Evolutionary conservation across 2,113 vertebrate species (phyloP).

Genomic region (Jacana jacana): DNA sequence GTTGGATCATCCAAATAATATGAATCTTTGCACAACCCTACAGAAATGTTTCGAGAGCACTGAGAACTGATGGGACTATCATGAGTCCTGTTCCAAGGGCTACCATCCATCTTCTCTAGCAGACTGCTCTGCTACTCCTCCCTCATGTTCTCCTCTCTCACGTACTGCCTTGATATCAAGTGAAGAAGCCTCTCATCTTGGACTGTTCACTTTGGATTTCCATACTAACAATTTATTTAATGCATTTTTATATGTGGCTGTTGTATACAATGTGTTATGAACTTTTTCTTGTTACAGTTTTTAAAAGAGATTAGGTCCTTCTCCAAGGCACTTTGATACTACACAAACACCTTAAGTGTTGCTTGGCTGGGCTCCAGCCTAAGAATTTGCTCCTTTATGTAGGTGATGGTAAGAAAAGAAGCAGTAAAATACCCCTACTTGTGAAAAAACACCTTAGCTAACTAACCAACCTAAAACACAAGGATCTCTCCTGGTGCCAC

Average conservation of each 20-base stretch:
- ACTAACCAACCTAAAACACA: neutral
- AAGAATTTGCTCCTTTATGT: neutral
- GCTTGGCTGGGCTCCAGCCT: neutral
- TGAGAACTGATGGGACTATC: neutral
- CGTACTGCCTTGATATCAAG: neutral
- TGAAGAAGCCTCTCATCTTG: neutral
- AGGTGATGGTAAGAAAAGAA: neutral
- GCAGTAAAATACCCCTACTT: neutral
- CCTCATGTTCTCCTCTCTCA: neutral
- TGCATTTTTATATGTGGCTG: neutral
- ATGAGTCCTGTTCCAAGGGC: neutral
- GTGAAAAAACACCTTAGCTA: neutral
- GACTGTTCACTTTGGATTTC: neutral
- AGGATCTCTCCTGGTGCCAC: neutral
- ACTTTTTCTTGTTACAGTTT: rapidly evolving
- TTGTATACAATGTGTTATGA: neutral
- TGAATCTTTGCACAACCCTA: neutral
- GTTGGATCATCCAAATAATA: neutral
- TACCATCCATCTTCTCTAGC: neutral
- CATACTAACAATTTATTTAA: neutral
- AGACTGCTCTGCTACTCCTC: neutral
- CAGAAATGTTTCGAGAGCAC: neutral
- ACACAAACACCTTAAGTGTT: neutral
- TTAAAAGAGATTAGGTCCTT: neutral
- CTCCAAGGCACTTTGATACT: neutral